Evolutionary conservation across 2,888 invertebrate genomes (phyloP).

Genomic region (Coelopa pilipes): DNA sequence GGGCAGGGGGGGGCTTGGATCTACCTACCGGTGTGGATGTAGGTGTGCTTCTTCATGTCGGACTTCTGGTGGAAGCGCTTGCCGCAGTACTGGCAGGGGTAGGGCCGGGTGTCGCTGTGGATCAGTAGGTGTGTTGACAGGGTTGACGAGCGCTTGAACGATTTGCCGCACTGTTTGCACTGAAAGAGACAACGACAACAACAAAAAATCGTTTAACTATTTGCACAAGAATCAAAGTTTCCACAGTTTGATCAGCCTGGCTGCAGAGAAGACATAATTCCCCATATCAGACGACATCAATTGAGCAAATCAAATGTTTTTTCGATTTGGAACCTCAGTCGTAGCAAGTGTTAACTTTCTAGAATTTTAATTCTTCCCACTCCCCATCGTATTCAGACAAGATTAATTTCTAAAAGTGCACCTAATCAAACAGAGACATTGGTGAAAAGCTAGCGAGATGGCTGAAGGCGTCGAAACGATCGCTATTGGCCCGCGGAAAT

Average conservation of each 20-base stretch:
- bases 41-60: constrained; percentile 99
- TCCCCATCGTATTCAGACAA: too few species aligned
- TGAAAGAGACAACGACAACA: constrained; percentile 49
- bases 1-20: neutral
- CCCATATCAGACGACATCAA: neutral
- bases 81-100: constrained; percentile 96
- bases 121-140: constrained; percentile 96
- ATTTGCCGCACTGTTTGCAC: constrained; percentile 97
- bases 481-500: too few species aligned
- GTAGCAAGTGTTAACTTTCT: too few species aligned
- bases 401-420: too few species aligned
- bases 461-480: too few species aligned
- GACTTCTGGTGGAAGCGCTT: constrained; percentile 67
- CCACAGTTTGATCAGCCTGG: neutral
- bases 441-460: too few species aligned
- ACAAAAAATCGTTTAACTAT: neutral
- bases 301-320: neutral
- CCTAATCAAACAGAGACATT: too few species aligned
- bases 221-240: neutral
- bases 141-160: constrained; percentile 95
- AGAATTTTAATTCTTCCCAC: too few species aligned
- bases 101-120: constrained; percentile 96
- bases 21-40: constrained; percentile 86
- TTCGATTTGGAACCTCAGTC: neutral
- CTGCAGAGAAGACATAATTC: neutral